phyloP scores from a whole-genome alignment of 1,140 invertebrate genomes.

The Sitodiplosis mosellana region DNA sequence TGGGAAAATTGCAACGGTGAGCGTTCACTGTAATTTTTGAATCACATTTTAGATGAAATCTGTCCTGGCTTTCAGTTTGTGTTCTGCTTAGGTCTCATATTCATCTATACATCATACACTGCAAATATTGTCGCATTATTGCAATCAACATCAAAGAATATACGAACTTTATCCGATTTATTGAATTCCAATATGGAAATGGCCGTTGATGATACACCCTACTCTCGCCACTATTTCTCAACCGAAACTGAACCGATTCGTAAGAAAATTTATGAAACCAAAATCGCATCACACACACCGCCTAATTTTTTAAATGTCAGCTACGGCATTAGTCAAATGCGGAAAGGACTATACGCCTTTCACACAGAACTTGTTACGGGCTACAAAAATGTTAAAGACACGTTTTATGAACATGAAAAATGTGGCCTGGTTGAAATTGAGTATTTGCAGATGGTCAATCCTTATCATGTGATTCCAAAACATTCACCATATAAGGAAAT shows the following conservation, averaged over 20 bases:
- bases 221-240: slow-evolving; percentile 19
- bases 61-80: no score
- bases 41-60: background rate
- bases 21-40: background rate
- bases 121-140: slow-evolving; percentile 29
- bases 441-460: slow-evolving; percentile 35
- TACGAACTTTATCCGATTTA: slow-evolving; percentile 24
- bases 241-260: slow-evolving; percentile 6
- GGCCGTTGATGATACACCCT: slow-evolving; percentile 20
- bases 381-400: slow-evolving; percentile 42
- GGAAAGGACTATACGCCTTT: background rate
- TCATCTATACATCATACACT: slow-evolving; percentile 26
- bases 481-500: slow-evolving; percentile 39
- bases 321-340: slow-evolving; percentile 10
- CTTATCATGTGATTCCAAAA: slow-evolving; percentile 34
- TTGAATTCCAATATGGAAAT: slow-evolving; percentile 20
- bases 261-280: slow-evolving; percentile 19
- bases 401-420: slow-evolving; percentile 42
- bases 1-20: slow-evolving; percentile 8
- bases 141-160: slow-evolving; percentile 27
- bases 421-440: slow-evolving; percentile 41
- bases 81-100: slow-evolving; percentile 5
- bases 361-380: slow-evolving; percentile 30
- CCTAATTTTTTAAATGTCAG: slow-evolving; percentile 13
- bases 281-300: slow-evolving; percentile 15